Conservation (phyloP, 2,888 invertebrate species). For the Metopia argyrocephala region DNA sequence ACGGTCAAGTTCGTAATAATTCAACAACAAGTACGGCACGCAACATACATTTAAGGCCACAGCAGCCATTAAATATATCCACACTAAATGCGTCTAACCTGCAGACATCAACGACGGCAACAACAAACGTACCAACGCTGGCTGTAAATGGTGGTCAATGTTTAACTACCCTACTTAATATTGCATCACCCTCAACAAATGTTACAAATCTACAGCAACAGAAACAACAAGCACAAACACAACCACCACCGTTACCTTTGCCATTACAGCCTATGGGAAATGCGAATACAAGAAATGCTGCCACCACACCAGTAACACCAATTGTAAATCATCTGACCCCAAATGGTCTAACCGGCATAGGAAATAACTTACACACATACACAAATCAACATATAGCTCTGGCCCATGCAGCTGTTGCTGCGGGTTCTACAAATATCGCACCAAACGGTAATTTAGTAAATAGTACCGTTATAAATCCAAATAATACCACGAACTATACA, state of each 20-base stretch:
- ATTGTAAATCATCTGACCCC: conserved; percentile 68
- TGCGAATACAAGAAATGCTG: conserved; percentile 60
- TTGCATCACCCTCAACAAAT: conserved; percentile 66
- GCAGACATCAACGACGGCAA: conserved; percentile 58
- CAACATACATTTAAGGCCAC: conserved; percentile 77
- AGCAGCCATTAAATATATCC: conserved; percentile 84
- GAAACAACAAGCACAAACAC: conserved; percentile 43
- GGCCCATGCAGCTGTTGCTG: conserved; percentile 63
- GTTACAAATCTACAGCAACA: conserved; percentile 40
- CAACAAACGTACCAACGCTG: conserved; percentile 56
- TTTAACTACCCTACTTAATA: conserved; percentile 76
- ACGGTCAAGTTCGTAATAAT: conserved; percentile 66
- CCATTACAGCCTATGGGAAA: conserved; percentile 44
- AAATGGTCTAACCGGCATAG: conserved; percentile 71
- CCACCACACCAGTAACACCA: conserved; percentile 73
- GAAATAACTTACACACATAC: conserved; percentile 72
- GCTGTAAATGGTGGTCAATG: conserved; percentile 76
- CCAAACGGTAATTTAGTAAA: conserved; percentile 64
- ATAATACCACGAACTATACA: conserved; percentile 68
- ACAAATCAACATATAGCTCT: conserved; percentile 74
- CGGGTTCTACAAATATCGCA: conserved; percentile 61
- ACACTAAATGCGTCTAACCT: conserved; percentile 79
- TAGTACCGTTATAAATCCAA: conserved; percentile 67
- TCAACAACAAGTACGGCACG: conserved; percentile 64
- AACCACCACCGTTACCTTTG: conserved; percentile 43